Evolutionary conservation across 2,888 invertebrate genomes (phyloP), one percentile per base, ranked within the genome.

Genomic region (Eubasilissa splendida): DNA sequence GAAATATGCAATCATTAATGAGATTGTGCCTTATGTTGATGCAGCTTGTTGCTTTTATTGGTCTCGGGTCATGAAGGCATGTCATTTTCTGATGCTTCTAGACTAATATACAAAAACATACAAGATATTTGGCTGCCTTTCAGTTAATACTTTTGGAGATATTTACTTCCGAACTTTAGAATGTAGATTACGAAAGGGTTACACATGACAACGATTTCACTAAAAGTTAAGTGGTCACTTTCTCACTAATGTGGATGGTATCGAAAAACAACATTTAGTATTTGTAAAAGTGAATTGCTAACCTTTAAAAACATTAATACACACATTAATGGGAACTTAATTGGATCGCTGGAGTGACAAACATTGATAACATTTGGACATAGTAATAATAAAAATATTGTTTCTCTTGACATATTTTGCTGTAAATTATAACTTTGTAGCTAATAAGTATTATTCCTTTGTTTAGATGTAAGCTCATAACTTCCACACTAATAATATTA

Each of bases 161-260:
- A 42, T 42, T 42, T 42, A 42, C 42, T 42, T 7, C 42, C 42
- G 42, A 58, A 58, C 12, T n/a, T n/a, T 11, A 10, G 58, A 58
- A 58, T 11, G 11, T 58, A n/a, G 58, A 1, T 11, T 58, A n/a
- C 58, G 12, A n/a, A 58, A 58, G 3, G 58, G 58, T 11, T 22
- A 22, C 22, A 22, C 22, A 22, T 58, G 42, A 42, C 42, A 42
- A 42, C 31, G 58, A 12, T 53, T 58, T 58, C 33, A 73, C 58
- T 9, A 33, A 73, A 42, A 73, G 42, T 58, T 33, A 31, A 73
- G 42, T 73, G 71, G 8, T 14, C 42, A 73, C 71, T 73, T 73
- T 73, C 71, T 56, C 54, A 56, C 71, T 73, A 73, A 73, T 73
- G 71, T 70, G 56, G 58, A 58, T 56, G 71, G 56, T 33, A 31